Conservation (phyloP, 2,888 invertebrate genomes). For the Cephus sareptanus region DNA sequence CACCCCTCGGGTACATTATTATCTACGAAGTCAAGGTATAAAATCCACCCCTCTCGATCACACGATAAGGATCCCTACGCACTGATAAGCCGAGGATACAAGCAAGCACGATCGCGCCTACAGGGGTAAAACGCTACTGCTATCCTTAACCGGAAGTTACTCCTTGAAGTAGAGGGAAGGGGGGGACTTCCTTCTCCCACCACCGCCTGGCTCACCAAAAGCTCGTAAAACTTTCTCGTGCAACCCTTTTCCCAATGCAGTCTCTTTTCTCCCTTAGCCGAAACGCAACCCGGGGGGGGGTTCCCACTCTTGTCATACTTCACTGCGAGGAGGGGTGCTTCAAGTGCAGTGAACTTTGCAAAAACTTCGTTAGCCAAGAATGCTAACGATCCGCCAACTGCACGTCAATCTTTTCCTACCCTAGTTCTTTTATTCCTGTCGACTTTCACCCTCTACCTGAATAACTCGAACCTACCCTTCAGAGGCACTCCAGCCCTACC, state of each 20-base stretch:
- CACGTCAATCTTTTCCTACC: not conserved
- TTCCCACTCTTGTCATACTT: not conserved
- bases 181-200: not conserved
- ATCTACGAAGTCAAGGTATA: conserved; percentile 11
- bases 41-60: not conserved
- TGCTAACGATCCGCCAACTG: conserved; percentile 46
- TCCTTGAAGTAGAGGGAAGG: not conserved
- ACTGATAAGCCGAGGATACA: not conserved
- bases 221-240: not conserved
- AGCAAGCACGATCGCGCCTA: not conserved
- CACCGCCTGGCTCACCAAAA: not conserved
- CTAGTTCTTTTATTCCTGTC: not conserved
- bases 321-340: not conserved
- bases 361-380: conserved; percentile 57
- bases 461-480: not conserved
- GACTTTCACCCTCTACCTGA: not conserved
- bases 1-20: conserved; percentile 17
- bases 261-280: not conserved
- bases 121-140: not conserved
- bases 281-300: not conserved
- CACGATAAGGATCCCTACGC: not conserved
- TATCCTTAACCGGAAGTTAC: not conserved
- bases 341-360: conserved; percentile 50
- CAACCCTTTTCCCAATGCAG: not conserved
- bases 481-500: not conserved